phyloP scores from a whole-genome alignment of 2,888 invertebrate genomes.

The Miltochrista miniata region DNA sequence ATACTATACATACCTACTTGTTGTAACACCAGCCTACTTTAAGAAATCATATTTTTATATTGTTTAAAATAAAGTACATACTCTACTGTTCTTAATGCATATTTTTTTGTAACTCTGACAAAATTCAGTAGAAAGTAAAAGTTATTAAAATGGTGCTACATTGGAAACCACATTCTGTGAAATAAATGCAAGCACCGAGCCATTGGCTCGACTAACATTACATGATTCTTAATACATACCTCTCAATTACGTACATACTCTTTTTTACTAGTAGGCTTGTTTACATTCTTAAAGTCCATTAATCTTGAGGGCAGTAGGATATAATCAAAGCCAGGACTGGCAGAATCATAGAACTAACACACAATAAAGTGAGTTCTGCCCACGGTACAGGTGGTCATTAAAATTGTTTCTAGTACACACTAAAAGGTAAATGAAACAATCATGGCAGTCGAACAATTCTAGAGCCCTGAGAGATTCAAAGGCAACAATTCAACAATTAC shows the following conservation, averaged over 20 bases:
- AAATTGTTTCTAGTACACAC: neutral
- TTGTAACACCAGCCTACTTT: constrained; percentile 64
- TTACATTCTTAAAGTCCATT: neutral
- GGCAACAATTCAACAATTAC: constrained; percentile 8
- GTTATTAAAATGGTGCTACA: constrained; percentile 76
- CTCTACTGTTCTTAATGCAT: constrained; percentile 67
- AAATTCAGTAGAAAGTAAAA: constrained; percentile 40
- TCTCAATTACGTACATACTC: neutral
- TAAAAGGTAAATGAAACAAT: too few relatives aligned
- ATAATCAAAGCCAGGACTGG: neutral
- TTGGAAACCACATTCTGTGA: constrained; percentile 44
- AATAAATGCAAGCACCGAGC: constrained; percentile 4
- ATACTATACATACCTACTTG: constrained; percentile 41
- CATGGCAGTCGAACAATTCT: neutral
- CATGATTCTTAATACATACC: constrained; percentile 4
- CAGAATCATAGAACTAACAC: too few relatives aligned
- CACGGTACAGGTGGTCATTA: neutral
- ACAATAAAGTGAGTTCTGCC: neutral
- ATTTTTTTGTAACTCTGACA: constrained; percentile 64
- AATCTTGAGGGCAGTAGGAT: neutral
- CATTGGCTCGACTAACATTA: constrained; percentile 23
- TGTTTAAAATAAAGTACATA: constrained; percentile 78
- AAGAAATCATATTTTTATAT: constrained; percentile 81
- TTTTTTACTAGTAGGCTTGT: neutral
- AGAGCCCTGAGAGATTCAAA: neutral